phyloP scores from a whole-genome alignment of 2,797 vertebrate species.

The Mergus octosetaceus region DNA sequence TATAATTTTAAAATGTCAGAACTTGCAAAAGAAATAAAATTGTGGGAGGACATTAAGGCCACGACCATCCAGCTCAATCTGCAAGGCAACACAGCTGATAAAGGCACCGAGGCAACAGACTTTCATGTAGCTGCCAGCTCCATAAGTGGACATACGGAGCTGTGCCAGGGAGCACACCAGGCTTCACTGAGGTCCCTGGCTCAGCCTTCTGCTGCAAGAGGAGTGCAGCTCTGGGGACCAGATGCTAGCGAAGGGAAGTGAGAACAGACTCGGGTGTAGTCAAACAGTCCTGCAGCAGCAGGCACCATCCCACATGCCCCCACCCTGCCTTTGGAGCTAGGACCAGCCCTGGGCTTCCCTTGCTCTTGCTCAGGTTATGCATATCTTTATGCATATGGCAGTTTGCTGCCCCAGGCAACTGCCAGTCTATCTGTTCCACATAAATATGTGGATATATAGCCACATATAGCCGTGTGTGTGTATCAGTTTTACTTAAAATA shows the following conservation, averaged over 20 bases:
- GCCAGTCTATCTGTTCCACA: not conserved
- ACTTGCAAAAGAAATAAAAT: constrained; percentile 5
- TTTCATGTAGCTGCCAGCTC: not conserved
- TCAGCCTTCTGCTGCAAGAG: not conserved
- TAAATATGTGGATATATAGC: too few species aligned
- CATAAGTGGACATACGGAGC: fast-evolving
- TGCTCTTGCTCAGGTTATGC: not conserved
- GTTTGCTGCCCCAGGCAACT: not conserved
- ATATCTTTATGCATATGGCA: not conserved
- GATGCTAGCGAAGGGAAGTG: not conserved
- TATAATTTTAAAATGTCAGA: constrained; percentile 33
- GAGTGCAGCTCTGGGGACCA: not conserved
- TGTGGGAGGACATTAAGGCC: not conserved
- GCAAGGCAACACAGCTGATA: not conserved
- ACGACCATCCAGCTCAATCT: not conserved
- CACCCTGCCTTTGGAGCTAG: not conserved
- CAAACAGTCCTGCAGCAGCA: not conserved
- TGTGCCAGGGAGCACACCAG: not conserved
- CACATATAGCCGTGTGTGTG: not conserved
- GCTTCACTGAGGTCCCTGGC: not conserved
- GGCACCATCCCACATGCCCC: not conserved
- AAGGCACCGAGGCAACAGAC: not conserved
- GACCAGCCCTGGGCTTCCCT: not conserved
- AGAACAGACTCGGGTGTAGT: not conserved
- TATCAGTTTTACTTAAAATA: not conserved